Evolutionary conservation across 2,113 vertebrate species (phyloP), one percentile per base, ranked within the genome.

Genomic region (Nanger granti): DNA sequence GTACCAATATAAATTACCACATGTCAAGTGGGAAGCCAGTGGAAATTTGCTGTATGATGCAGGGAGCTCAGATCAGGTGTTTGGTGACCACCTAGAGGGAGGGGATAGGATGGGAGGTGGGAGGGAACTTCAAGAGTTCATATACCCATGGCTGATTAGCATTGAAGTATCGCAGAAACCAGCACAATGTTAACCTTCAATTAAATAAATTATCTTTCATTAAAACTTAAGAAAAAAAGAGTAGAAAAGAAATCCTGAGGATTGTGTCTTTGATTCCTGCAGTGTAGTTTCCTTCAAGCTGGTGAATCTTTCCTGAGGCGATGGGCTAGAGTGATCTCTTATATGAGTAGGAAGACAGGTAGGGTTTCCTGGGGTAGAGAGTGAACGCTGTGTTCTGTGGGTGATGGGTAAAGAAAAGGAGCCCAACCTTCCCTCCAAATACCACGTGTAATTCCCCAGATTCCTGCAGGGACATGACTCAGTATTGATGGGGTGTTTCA

Each of bases 271-370:
- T 22, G n/a, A 37, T 73, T 73, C 34, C 18, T 0, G 2, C 66
- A 73, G 18, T 0, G 18, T 37, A 73, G 12, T 44, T 60, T 34
- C 22, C n/a, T 3, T 18, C 18, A 76, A 29, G 8, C 52, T 34
- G 24, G 15, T 11, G n/a, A 73, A 73, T 11, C 66, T 73, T 73
- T 73, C 9, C 66, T 0, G 1, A 73, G 99, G 99, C 10, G 66
- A 69, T 69, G 4, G 66, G 66, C 1, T 0, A 59, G 3, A 4
- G 8, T 66, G 49, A 22, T 24, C 41, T 60, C 87, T 28, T 24
- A 6, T 14, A 5, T 13, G n/a, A 11, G 29, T 22, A 34, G 34
- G 28, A 64, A 4, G 15, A 31, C 11, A 88, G 12, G 17, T 9
- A 2, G 28, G 12, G 9, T 41, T 28, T 41, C 29, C 15, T 41